Conservation (phyloP, 23 tunicate genomes). For the Ciona savignyi region DNA sequence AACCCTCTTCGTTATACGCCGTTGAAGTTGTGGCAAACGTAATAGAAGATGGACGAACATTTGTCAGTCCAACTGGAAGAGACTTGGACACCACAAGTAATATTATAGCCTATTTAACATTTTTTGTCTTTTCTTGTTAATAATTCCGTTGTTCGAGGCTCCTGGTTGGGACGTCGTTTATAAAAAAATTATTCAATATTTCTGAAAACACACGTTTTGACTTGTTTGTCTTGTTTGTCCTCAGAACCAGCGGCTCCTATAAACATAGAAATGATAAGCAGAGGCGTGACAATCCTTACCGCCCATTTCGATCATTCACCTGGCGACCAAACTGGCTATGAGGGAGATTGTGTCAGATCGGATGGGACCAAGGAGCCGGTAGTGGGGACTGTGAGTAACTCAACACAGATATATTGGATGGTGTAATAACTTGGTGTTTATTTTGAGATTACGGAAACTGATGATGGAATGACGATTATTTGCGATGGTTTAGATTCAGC, state of each 20-base stretch:
- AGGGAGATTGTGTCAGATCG: background rate
- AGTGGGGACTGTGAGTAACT: background rate
- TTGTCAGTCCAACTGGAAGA: conserved; percentile 23
- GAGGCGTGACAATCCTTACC: background rate
- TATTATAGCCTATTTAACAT: no score
- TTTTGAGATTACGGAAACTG: background rate
- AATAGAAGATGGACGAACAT: conserved; percentile 5
- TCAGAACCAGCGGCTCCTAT: background rate
- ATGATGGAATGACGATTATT: background rate
- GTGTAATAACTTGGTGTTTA: background rate
- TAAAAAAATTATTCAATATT: no score
- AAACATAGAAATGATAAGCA: background rate
- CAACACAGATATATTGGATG: no score
- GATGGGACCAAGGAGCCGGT: background rate
- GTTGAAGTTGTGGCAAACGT: conserved; percentile 40
- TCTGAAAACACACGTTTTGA: no score
- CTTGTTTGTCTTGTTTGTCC: no score
- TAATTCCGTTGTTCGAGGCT: no score
- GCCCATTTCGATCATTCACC: background rate
- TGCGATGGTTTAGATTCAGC: background rate
- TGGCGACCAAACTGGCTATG: background rate
- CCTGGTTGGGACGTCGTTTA: no score
- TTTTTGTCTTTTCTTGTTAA: no score
- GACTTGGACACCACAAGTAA: conserved; percentile 34
- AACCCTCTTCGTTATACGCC: conserved; percentile 33